These are phyloP conservation scores for Sesia apiformis DNA, from an alignment of 2,888 invertebrate genomes.

Conservation along the genomic window DNA sequence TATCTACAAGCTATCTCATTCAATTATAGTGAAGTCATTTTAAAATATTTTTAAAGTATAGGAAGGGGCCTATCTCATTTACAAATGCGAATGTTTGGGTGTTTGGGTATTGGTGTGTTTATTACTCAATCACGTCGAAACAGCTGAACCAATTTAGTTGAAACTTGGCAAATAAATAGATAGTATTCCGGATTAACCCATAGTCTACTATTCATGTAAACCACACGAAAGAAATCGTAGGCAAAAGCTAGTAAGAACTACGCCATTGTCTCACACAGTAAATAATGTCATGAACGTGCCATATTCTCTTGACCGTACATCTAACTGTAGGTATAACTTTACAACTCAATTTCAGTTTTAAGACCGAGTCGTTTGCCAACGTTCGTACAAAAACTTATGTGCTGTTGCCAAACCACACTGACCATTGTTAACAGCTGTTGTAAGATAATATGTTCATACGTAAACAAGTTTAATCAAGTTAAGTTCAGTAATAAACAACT, in stretches of 20 bases:
- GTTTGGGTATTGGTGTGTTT: background rate
- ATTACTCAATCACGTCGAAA: background rate
- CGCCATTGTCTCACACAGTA: background rate
- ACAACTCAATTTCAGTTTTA: background rate
- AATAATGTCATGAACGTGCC: background rate
- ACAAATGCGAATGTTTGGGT: background rate
- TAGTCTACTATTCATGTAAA: background rate
- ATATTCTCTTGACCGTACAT: background rate
- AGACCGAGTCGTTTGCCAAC: conserved; percentile 11
- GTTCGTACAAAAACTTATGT: conserved; percentile 16
- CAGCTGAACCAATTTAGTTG: background rate
- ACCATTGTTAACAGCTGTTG: conserved; percentile 14
- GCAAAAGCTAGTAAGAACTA: background rate
- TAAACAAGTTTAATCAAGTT: background rate
- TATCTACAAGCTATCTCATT: too few relatives aligned
- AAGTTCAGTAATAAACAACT: background rate
- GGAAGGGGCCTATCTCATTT: too few relatives aligned
- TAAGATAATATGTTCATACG: background rate
- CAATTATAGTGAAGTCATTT: too few relatives aligned
- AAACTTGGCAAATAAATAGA: background rate
- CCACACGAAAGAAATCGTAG: background rate
- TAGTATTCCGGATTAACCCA: background rate
- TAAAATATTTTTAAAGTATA: too few relatives aligned
- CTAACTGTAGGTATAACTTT: background rate
- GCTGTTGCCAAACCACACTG: conserved; percentile 15